Evolutionary conservation across 2,113 vertebrate species (phyloP), one percentile per base, ranked within the genome.

Genomic region (Agapornis roseicollis): DNA sequence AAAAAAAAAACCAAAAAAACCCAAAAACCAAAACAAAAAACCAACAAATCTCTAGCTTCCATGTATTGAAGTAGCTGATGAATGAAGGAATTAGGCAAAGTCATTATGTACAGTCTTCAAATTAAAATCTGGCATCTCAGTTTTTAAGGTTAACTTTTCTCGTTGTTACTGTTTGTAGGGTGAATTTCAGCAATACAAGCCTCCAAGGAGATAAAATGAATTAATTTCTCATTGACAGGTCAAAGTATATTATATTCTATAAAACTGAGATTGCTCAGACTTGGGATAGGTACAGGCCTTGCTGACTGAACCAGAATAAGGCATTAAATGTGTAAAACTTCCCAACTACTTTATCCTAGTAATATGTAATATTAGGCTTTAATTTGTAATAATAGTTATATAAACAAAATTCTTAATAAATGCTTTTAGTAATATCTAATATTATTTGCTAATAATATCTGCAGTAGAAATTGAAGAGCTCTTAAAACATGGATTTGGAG

Each of bases 121-220:
- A 93, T 50, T 49, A 73, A 85, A 93, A 88, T 53, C 37, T 80
- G 37, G 69, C 37, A 33, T 83, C 33, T 83, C 15, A 77, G 52
- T 82, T 88, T 85, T 88, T 85, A 74, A 86, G 69, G 84, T 65
- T 81, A 94, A 79, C 17, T 61, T 89, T 91, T 89, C 84, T 90
- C 46, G 60, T 56, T 64, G 44, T 81, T 81, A 61, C 52, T 79
- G 27, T 71, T 69, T 92, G 23, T 80, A 58, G 41, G 29, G 25
- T 73, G 37, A 85, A 33, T 88, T 91, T 91, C 58, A 80, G 52
- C 29, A 78, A 35, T 35, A 31, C 1, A 4, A 78, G 16, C 42
- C 66, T 70, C 16, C 23, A 77, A 93, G 49, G 39, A 87, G 37
- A 19, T 85, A 77, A 89, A 85, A 76, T 90, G 1, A 55, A 63